A percentile compares a stretch with the other conserved stretches of the same genome.
phyloP scores from a whole-genome alignment of 2,888 invertebrate genomes.

The Phengaris alcon region DNA sequence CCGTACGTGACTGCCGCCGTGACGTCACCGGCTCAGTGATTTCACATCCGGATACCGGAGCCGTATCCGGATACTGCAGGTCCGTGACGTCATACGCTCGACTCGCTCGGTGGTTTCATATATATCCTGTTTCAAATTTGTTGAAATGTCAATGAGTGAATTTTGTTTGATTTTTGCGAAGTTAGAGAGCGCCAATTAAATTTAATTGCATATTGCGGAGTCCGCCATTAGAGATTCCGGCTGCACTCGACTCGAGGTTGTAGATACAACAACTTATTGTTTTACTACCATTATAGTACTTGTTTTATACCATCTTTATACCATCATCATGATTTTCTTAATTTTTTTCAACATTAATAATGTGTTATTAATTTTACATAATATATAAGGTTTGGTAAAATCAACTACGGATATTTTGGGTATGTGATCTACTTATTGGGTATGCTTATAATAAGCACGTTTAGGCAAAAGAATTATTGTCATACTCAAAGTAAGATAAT shows the following conservation, averaged over 20 bases:
- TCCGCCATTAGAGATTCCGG: background rate
- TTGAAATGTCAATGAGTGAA: background rate
- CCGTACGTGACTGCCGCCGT: background rate
- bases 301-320: background rate
- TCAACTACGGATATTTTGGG: no score
- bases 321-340: background rate
- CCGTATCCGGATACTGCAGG: background rate
- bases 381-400: no score
- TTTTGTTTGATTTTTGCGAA: background rate
- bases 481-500: no score
- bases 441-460: no score
- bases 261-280: background rate
- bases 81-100: background rate
- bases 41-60: background rate
- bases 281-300: background rate
- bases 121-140: background rate
- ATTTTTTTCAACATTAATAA: no score
- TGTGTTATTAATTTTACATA: no score
- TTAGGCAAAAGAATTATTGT: no score
- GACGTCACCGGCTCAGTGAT: background rate
- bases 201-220: background rate
- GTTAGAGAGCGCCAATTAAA: conserved; percentile 1
- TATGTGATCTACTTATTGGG: no score
- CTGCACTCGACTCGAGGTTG: background rate
- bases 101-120: background rate